phyloP scores from a whole-genome alignment of 2,797 vertebrate genomes.

The Anabacerthia variegaticeps region DNA sequence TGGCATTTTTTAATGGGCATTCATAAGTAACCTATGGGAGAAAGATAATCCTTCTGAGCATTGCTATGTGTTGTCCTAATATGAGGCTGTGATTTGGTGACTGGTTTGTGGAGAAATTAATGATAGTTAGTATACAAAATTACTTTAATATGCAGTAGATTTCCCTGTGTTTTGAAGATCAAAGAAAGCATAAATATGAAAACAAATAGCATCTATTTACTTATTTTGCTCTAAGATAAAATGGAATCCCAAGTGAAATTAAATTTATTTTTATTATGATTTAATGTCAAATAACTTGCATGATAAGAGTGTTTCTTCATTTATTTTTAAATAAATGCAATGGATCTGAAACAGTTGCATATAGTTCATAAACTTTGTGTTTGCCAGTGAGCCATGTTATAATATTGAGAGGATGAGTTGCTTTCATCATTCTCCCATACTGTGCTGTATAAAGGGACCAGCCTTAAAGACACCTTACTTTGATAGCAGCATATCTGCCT shows the following conservation, averaged over 20 bases:
- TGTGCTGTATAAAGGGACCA: background rate
- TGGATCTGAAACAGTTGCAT: background rate
- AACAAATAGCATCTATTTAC: constrained; percentile 26
- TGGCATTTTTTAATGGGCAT: background rate
- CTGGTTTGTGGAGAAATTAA: constrained; percentile 4
- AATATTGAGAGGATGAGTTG: background rate
- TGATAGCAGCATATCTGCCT: background rate
- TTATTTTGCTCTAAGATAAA: constrained; percentile 39
- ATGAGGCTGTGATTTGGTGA: background rate
- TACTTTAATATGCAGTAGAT: constrained; percentile 22
- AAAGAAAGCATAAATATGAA: constrained; percentile 24
- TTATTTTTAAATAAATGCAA: background rate
- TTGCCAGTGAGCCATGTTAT: background rate
- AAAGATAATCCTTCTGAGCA: background rate
- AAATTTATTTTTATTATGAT: constrained; percentile 62
- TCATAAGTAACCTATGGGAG: background rate
- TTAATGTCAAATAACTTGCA: constrained; percentile 34
- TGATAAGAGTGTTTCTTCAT: background rate
- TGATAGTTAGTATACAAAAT: constrained; percentile 6
- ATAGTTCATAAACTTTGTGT: background rate
- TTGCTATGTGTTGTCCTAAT: background rate
- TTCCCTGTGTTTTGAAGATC: constrained; percentile 38
- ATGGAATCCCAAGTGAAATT: constrained; percentile 41
- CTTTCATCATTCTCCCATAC: background rate
- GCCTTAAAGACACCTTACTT: background rate